Evolutionary conservation across 2,888 invertebrate genomes (phyloP), one percentile per base, ranked within the genome.

Genomic region (Pandemis heparana): DNA sequence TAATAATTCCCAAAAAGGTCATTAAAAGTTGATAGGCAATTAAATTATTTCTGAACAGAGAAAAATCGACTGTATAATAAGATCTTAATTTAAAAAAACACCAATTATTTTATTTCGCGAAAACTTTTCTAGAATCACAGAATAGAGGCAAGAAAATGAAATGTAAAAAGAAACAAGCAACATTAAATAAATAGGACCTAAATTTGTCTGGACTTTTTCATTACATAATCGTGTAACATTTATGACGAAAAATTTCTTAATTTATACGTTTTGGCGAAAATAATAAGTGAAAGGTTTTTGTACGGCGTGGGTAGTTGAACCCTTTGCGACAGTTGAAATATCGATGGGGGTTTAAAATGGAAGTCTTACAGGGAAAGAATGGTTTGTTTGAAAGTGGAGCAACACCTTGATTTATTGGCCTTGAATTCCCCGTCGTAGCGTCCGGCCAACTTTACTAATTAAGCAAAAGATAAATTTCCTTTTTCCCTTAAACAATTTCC

Each of bases 391-490:
- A 84, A 88, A 88, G 78, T 83, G 81, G 82, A 86, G 85, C 80
- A 89, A 86, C 90, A 92, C 92, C 92, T 92, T 92, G 92, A 93
- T 92, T 93, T 92, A 92, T 92, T 81, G 87, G 85, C 88, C 90
- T 88, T 90, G 91, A 88, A 91, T 90, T 86, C 87, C 83, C 85
- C 85, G 81, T 81, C 86, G 85, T 84, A 83, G 82, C 87, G 83
- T 86, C 87, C 82, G 84, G 85, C 89, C 83, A 92, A 92, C 91
- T 93, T 93, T 91, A 80, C 92, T 92, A 93, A 93, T 92, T 93
- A 93, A 92, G 91, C 88, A 86, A 92, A 92, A 92, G 92, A 93
- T 92, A 92, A 92, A 93, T 93, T 90, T 92, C 90, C 90, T 86
- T 88, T 88, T 90, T 88, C 88, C 88, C 85, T 89, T 88, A 91